A percentile compares a stretch with the other conserved stretches of the same genome.
Conservation (phyloP, 2,888 invertebrate genomes). For the Polymixis lichenea region DNA sequence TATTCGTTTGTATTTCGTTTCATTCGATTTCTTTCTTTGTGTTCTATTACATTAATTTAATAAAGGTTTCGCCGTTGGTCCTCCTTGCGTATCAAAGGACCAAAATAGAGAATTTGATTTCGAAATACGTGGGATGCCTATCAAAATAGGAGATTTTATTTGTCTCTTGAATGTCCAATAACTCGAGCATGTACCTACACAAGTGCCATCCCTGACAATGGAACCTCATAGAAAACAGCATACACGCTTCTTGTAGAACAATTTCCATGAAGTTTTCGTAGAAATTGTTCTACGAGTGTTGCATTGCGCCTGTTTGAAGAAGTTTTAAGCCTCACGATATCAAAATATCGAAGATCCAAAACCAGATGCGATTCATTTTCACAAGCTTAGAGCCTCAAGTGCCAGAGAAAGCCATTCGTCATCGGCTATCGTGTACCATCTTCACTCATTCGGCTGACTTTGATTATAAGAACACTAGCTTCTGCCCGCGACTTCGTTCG, state of each 20-base stretch:
- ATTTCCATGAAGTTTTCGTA: no score
- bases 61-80: neutral
- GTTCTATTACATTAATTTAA: slow-evolving; percentile 10
- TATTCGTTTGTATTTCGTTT: slow-evolving; percentile 8
- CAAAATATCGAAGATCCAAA: neutral
- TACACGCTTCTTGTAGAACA: no score
- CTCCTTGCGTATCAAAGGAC: slow-evolving; percentile 14
- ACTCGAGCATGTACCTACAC: neutral
- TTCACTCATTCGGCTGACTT: neutral
- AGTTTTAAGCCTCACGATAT: no score
- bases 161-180: neutral
- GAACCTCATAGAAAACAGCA: no score
- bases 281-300: no score
- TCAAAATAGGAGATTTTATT: neutral
- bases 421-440: neutral
- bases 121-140: neutral
- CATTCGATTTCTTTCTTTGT: neutral
- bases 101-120: slow-evolving; percentile 3
- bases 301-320: no score
- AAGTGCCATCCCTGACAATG: no score
- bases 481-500: no score
- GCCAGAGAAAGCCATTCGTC: neutral
- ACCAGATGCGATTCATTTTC: neutral
- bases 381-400: neutral
- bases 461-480: no score